These are phyloP conservation scores for Metaphire vulgaris DNA, from an alignment of 1,140 invertebrate genomes.

Conservation along the genomic window DNA sequence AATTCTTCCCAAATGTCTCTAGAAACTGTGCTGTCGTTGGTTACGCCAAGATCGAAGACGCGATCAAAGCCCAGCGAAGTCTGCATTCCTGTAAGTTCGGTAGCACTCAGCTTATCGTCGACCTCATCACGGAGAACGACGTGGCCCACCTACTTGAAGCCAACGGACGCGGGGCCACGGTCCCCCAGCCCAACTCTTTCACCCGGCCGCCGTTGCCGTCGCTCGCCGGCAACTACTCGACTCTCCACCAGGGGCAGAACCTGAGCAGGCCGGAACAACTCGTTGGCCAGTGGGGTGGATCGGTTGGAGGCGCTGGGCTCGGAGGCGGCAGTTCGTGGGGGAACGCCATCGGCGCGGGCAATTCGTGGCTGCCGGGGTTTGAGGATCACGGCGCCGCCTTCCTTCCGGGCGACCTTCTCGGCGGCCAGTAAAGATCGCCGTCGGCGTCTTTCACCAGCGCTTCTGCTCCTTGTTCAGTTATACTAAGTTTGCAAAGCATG, in stretches of 20 bases:
- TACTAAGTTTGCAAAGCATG: slow-evolving; percentile 11
- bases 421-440: slow-evolving; percentile 60
- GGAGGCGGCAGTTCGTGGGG: slow-evolving; percentile 60
- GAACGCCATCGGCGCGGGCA: slow-evolving; percentile 33
- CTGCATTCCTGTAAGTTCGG: slow-evolving; percentile 90
- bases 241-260: background rate
- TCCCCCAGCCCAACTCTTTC: slow-evolving; percentile 29
- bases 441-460: slow-evolving; percentile 32
- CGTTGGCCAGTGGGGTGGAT: slow-evolving; percentile 32
- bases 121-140: slow-evolving; percentile 81
- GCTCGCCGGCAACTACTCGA: background rate
- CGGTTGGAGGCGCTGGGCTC: slow-evolving; percentile 37
- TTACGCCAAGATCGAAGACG: slow-evolving; percentile 83
- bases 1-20: slow-evolving; percentile 79
- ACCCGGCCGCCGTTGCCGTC: background rate
- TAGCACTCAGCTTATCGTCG: slow-evolving; percentile 91
- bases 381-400: slow-evolving; percentile 68
- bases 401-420: slow-evolving; percentile 76
- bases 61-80: slow-evolving; percentile 89
- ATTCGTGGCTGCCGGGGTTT: slow-evolving; percentile 27
- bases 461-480: slow-evolving; percentile 23
- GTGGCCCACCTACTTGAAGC: slow-evolving; percentile 72
- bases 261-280: background rate
- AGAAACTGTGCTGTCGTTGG: slow-evolving; percentile 80
- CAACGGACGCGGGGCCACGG: slow-evolving; percentile 34